Conservation (phyloP, 1,140 invertebrate genomes). For the Drosophila tsacasi region DNA sequence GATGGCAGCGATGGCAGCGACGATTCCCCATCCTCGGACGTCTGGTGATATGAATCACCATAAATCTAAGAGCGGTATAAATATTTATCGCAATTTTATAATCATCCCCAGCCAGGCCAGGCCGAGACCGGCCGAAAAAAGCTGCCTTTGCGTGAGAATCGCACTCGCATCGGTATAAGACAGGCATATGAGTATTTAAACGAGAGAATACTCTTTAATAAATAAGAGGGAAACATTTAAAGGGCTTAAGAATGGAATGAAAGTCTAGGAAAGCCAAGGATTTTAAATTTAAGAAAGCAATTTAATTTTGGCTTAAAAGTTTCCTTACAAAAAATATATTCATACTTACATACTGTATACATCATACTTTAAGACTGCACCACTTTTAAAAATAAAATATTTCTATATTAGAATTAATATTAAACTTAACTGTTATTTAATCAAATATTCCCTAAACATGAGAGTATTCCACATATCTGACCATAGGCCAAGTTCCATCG, state of each 20-base stretch:
- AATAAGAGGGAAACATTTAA: neutral
- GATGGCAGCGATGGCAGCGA: slow-evolving; percentile 38
- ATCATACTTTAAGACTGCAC: no score
- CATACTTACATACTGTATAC: no score
- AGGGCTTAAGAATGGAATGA: neutral
- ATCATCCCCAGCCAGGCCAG: slow-evolving; percentile 54
- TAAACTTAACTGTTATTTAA: neutral
- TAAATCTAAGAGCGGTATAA: slow-evolving; percentile 80
- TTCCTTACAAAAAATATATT: neutral
- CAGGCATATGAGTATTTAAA: no score
- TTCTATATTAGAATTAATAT: no score
- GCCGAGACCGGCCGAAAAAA: slow-evolving; percentile 31
- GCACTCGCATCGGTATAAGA: slow-evolving; percentile 36
- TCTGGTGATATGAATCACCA: slow-evolving; percentile 68
- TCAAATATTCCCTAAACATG: no score
- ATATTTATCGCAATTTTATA: slow-evolving; percentile 82
- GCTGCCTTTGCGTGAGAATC: slow-evolving; percentile 67
- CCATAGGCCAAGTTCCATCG: slow-evolving; percentile 35
- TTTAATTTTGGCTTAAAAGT: neutral
- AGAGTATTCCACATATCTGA: slow-evolving; percentile 21
- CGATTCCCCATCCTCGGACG: slow-evolving; percentile 25
- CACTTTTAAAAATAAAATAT: neutral
- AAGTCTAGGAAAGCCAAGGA: neutral
- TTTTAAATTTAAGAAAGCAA: no score
- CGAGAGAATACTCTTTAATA: slow-evolving; percentile 2